These are phyloP conservation scores for Galeruca laticollis DNA, from an alignment of 2,888 invertebrate genomes.

Conservation along the genomic window DNA sequence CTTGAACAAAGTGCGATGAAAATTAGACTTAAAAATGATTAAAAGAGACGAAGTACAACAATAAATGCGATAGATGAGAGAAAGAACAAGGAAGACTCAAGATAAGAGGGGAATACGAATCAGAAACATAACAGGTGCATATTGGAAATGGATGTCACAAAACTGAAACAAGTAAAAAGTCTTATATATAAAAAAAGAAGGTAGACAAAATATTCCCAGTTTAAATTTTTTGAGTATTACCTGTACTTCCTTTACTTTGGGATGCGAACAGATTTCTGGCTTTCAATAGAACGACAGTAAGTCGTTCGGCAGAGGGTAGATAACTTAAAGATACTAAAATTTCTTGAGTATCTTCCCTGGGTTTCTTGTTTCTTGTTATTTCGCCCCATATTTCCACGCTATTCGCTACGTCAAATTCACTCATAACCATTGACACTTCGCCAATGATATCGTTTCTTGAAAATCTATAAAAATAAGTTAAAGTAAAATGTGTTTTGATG, in stretches of 20 bases:
- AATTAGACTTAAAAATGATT: no score
- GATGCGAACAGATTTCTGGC: conserved; percentile 85
- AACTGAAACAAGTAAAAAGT: no score
- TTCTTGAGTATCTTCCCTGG: conserved; percentile 86
- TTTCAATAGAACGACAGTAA: conserved; percentile 75
- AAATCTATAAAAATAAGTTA: conserved; percentile 67
- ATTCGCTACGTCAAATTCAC: conserved; percentile 82
- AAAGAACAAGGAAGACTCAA: no score
- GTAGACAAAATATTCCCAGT: no score
- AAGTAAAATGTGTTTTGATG: no score
- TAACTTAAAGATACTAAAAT: conserved; percentile 87
- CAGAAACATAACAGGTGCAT: no score
- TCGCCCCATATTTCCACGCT: conserved; percentile 91
- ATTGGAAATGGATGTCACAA: no score
- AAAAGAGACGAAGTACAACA: no score
- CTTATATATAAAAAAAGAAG: no score
- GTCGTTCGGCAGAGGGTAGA: conserved; percentile 78
- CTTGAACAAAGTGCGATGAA: no score
- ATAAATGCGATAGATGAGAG: no score
- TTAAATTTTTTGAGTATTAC: conserved; percentile 63
- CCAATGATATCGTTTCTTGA: conserved; percentile 91
- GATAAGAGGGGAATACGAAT: no score
- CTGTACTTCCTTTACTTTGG: conserved; percentile 76
- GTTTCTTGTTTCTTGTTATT: conserved; percentile 83
- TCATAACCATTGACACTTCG: conserved; percentile 76